Base-by-base conservation (phyloP, 2,113 vertebrate species). In the Engystomops pustulosus region DNA sequence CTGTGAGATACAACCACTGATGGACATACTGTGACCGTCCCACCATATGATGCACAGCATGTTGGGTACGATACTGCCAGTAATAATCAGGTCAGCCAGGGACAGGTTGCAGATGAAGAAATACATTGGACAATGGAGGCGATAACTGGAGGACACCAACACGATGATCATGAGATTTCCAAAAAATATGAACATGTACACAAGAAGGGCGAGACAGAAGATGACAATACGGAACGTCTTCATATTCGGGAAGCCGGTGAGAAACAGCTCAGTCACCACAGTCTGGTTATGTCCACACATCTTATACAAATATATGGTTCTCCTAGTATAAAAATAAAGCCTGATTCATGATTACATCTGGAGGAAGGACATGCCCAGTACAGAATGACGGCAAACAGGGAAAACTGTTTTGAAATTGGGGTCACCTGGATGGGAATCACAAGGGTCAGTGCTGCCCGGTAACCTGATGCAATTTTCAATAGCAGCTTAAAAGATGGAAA, bases 31-130 rank as follows among this genome's bases (percentile, higher is more conserved):
- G 15, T 3, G 15, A 49, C 47, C 47, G 15, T 49, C 47, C 15
- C 3, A 49, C 47, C 47, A 49, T 49, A 49, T 17, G 47, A 49
- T 49, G 7, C 15, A 17, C 47, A 88, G 11, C 62, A 80, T 47
- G 25, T 49, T 80, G 18, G 79, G 79, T 2, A 69, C 79, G 25
- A 69, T 67, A 17, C 45, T 80, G 44, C 30, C 36, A 5, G 62
- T 34, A 14, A 36, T 14, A 67, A 80, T 45, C 0, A 80, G 23
- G 20, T 80, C 79, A 34, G 60, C 44, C 20, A 80, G 18, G 3
- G 88, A 86, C 0, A 90, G 55, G 18, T 87, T 62, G 38, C 87
- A 84, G 44, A 89, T 17, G 80, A 90, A 90, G 51, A 91, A 88
- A 34, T 89, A 90, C 44, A 45, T 45, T 45, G 44, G 44, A 45